Conservation (phyloP, 2,888 invertebrate genomes). For the Alviniconcha strummeri region DNA sequence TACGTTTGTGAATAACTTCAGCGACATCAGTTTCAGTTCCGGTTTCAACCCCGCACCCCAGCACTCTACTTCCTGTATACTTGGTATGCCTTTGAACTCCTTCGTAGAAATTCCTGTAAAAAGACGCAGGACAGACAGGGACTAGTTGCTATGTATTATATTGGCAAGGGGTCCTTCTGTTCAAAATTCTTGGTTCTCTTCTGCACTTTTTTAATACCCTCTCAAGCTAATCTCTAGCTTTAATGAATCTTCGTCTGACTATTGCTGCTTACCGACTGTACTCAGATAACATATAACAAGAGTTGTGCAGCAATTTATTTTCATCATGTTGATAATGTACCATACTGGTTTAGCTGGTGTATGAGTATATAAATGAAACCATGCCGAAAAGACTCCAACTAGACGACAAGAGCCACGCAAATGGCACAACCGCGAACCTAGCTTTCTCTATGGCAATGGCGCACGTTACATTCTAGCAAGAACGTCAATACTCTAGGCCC, state of each 20-base stretch:
- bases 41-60: slow-evolving; percentile 8
- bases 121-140: neutral
- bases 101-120: slow-evolving; percentile 14
- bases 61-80: slow-evolving; percentile 34
- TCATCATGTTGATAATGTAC: too few species aligned
- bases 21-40: slow-evolving; percentile 16
- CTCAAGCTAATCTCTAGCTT: neutral
- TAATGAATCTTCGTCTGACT: neutral
- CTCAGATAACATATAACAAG: neutral
- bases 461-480: too few species aligned
- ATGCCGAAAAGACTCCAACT: too few species aligned
- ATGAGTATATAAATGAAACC: too few species aligned
- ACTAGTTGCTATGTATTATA: too few species aligned
- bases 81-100: slow-evolving; percentile 19
- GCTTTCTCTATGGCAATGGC: too few species aligned
- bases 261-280: neutral
- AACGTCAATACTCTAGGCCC: too few species aligned
- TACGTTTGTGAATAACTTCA: neutral
- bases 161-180: neutral
- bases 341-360: too few species aligned
- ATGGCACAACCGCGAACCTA: too few species aligned
- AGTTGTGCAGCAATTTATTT: too few species aligned
- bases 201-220: neutral
- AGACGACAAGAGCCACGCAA: too few species aligned
- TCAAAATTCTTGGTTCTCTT: neutral